A percentile compares a stretch with the other conserved stretches of the same genome.
Conservation (phyloP, 2,113 vertebrate species). For the Conger conger region DNA sequence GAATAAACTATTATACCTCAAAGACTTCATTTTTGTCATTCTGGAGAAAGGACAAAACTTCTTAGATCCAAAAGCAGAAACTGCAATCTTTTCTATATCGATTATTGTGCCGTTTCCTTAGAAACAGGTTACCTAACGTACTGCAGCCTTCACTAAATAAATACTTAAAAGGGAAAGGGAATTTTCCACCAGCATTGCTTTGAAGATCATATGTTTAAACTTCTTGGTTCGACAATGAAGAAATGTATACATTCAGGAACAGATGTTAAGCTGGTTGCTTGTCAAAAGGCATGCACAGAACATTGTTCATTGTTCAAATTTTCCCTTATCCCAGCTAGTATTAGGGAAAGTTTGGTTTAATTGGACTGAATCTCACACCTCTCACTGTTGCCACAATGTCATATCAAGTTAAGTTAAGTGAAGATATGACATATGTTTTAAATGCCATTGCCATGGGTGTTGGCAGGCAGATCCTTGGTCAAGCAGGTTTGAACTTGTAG, state of each 20-base stretch:
- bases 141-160: not conserved
- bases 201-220: not conserved
- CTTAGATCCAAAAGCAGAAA: not conserved
- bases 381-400: not conserved
- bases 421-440: not conserved
- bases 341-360: too few relatives aligned
- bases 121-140: conserved; percentile 17
- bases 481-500: conserved; percentile 28
- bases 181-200: not conserved
- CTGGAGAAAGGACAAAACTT: conserved; percentile 5
- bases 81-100: conserved; percentile 21
- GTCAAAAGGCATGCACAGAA: not conserved
- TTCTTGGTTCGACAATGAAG: not conserved
- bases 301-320: not conserved
- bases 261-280: not conserved
- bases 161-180: not conserved
- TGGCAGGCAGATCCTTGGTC: not conserved
- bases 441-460: not conserved
- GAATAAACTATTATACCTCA: not conserved
- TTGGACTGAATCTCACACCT: not conserved
- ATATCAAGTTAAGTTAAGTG: too few relatives aligned
- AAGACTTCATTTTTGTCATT: not conserved
- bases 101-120: conserved; percentile 11
- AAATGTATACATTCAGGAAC: not conserved
- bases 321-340: too few relatives aligned